Conservation (phyloP, 2,113 vertebrate species). For the Acrocephalus kingi region DNA sequence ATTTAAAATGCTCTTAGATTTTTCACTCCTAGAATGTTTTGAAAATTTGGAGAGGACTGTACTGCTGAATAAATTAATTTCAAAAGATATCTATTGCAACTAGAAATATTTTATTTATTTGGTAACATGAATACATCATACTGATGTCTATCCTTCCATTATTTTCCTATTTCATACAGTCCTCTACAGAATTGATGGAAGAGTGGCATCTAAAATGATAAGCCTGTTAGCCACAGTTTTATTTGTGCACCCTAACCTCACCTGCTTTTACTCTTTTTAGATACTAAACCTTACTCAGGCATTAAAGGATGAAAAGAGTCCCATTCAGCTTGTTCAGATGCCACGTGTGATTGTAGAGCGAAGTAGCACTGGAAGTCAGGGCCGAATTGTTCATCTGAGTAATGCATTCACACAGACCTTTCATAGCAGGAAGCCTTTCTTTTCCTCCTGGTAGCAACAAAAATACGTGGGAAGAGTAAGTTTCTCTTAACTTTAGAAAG, state of each 20-base stretch:
- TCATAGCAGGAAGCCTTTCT: constrained; percentile 95
- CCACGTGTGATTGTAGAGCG: constrained; percentile 93
- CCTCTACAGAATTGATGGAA: neutral
- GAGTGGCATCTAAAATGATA: neutral
- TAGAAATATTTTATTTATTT: too few relatives aligned
- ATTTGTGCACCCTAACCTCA: neutral
- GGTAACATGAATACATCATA: too few relatives aligned
- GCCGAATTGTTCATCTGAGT: constrained; percentile 86
- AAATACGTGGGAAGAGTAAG: neutral
- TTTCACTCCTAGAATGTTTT: neutral
- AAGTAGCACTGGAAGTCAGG: constrained; percentile 84
- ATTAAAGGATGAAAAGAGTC: constrained; percentile 89
- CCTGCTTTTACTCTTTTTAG: constrained; percentile 66
- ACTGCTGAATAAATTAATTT: too few relatives aligned
- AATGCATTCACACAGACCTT: constrained; percentile 94
- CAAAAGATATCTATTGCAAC: too few relatives aligned
- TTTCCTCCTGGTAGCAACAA: constrained; percentile 89
- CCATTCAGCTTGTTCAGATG: constrained; percentile 95
- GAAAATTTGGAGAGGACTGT: neutral
- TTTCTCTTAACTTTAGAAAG: constrained; percentile 8
- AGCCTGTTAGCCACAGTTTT: neutral
- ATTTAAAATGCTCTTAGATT: neutral
- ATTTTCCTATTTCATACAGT: too few relatives aligned
- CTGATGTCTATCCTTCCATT: too few relatives aligned
- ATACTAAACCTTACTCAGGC: constrained; percentile 96